Percentiles rank a stretch among this genome's conserved stretches.
These are phyloP conservation scores for Drosophila ananassae DNA, from an alignment of 1,140 invertebrate genomes.

Conservation along the genomic window DNA sequence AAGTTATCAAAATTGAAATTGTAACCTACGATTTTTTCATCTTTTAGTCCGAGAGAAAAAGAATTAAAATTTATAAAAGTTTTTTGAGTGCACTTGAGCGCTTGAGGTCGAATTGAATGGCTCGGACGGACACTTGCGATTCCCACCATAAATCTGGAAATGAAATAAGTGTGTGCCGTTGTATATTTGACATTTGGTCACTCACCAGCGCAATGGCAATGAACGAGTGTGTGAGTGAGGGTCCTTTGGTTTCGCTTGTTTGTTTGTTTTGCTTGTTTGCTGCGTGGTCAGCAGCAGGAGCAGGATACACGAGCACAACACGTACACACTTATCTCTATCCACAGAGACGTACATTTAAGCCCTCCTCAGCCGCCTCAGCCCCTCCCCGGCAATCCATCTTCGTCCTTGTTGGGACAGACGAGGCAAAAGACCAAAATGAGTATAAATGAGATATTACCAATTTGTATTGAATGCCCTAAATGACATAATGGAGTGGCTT, in stretches of 20 bases:
- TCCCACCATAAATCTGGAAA: constrained; percentile 74
- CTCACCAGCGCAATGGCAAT: constrained; percentile 61
- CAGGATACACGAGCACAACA: constrained; percentile 26
- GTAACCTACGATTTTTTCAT: too few relatives aligned
- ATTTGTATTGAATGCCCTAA: constrained; percentile 77
- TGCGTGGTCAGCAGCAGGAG: constrained; percentile 62
- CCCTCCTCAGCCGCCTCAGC: neutral
- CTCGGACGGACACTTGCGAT: constrained; percentile 33
- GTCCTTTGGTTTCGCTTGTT: constrained; percentile 22
- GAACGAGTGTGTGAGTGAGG: constrained; percentile 29
- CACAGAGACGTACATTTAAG: constrained; percentile 8
- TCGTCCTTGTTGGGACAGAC: constrained; percentile 19
- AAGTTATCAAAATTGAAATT: too few relatives aligned
- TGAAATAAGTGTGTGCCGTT: constrained; percentile 75
- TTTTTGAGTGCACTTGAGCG: constrained; percentile 1
- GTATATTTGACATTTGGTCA: constrained; percentile 79
- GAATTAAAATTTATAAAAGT: too few relatives aligned
- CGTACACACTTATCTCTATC: constrained; percentile 26
- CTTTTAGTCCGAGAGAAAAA: too few relatives aligned
- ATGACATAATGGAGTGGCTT: constrained; percentile 72
- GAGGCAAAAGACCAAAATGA: constrained; percentile 39
- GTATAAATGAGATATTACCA: constrained; percentile 82
- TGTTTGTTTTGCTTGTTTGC: constrained; percentile 42
- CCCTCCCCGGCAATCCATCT: constrained; percentile 7
- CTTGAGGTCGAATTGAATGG: constrained; percentile 14